A percentile compares a stretch with the other conserved stretches of the same genome.
Evolutionary conservation across 2,888 invertebrate genomes (phyloP).

Genomic region (Pomacea canaliculata): DNA sequence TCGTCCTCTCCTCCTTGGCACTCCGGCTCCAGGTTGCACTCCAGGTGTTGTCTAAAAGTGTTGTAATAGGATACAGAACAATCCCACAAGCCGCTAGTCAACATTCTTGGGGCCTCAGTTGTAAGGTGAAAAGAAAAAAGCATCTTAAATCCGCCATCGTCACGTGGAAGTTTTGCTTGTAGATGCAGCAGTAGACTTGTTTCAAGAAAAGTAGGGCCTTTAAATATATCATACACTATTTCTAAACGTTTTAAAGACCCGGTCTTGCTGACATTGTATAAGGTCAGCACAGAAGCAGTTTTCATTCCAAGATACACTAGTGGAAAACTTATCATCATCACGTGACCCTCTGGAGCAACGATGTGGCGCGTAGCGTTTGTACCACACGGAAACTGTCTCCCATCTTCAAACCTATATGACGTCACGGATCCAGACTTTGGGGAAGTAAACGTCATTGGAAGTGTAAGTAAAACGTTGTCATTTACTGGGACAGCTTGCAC

Average conservation of each 20-base stretch:
- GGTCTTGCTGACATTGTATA: background rate
- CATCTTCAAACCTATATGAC: background rate
- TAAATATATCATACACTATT: background rate
- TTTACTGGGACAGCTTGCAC: too few relatives aligned
- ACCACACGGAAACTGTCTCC: background rate
- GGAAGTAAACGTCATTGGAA: background rate
- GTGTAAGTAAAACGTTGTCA: background rate
- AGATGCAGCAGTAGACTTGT: background rate
- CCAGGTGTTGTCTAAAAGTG: constrained; percentile 7
- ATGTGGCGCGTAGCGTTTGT: background rate
- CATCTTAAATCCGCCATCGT: background rate
- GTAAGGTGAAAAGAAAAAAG: background rate
- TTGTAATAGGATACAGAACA: constrained; percentile 13
- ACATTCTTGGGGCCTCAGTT: background rate
- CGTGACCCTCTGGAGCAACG: background rate
- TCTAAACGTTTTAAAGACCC: background rate
- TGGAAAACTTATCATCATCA: background rate
- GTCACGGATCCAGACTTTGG: background rate
- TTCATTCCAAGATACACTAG: background rate
- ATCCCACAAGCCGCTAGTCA: background rate
- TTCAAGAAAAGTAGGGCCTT: background rate
- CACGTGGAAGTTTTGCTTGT: background rate
- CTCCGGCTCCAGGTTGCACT: constrained; percentile 17
- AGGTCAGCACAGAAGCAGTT: background rate
- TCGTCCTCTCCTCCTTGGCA: constrained; percentile 12